phyloP scores from a whole-genome alignment of 2,888 invertebrate genomes.

The Morinoia aosen region DNA sequence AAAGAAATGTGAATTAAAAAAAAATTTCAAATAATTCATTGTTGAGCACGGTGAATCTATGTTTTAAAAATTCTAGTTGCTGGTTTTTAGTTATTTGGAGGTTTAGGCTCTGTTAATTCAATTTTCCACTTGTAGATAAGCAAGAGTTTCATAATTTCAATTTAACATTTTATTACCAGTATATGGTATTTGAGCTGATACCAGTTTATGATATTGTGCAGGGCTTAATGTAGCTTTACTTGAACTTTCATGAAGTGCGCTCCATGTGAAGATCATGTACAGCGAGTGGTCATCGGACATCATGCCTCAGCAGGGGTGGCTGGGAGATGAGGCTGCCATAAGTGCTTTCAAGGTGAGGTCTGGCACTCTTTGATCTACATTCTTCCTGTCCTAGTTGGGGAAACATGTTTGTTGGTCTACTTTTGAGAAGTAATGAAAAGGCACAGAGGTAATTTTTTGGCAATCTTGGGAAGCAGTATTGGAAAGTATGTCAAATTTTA shows the following conservation, averaged over 20 bases:
- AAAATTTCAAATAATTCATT: too few species aligned
- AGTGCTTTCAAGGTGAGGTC: slow-evolving; percentile 65
- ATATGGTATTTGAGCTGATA: too few species aligned
- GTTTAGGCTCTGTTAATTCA: too few species aligned
- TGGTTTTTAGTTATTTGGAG: too few species aligned
- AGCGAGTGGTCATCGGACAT: slow-evolving; percentile 67
- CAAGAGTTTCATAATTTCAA: too few species aligned
- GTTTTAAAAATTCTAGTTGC: too few species aligned
- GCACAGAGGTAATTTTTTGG: too few species aligned
- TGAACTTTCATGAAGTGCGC: neutral
- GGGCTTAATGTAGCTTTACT: neutral
- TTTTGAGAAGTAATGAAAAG: neutral
- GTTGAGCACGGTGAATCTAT: too few species aligned
- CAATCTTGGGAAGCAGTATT: too few species aligned
- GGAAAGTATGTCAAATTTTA: neutral
- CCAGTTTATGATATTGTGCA: neutral
- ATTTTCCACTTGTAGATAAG: too few species aligned
- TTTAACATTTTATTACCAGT: too few species aligned
- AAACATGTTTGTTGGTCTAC: neutral
- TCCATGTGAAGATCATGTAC: slow-evolving; percentile 52
- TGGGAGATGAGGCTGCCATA: slow-evolving; percentile 67
- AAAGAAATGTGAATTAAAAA: too few species aligned
- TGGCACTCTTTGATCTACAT: neutral
- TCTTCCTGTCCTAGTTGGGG: neutral
- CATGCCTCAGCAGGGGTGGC: slow-evolving; percentile 67